Base-by-base conservation (phyloP, 2,113 vertebrate species). In the Ardeotis arabs region DNA sequence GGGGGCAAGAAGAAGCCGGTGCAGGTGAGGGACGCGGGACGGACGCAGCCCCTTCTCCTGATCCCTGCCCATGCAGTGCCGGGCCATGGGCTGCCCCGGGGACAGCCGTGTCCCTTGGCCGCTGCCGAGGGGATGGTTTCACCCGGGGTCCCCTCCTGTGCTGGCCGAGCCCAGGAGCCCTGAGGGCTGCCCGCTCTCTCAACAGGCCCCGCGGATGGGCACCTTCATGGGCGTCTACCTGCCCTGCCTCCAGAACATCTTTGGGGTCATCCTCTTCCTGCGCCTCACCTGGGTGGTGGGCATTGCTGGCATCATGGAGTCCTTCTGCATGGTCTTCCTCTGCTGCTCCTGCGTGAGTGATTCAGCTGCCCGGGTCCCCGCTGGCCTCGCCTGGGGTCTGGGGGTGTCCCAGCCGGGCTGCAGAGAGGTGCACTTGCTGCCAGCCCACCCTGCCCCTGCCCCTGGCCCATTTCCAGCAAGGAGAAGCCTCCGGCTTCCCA, bases 261-360 rank as follows among this genome's bases (percentile, higher is more conserved):
- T 99, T 10, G 99, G 99, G 6, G 99, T 99, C 95, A 99, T 99
- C 96, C 99, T 99, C 62, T 99, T 99, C 97, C 98, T 99, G 94
- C 98, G 99, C 79, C 99, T 99, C 98, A 99, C 99, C 59, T 99
- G 99, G 99, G 98, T 99, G 81, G 99, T 99, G 96, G 99, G 99
- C 90, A 99, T 99, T 0, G 99, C 99, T 1, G 99, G 99, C 28
- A 99, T 99, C 97, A 98, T 99, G 96, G 99, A 99, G 74, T 98
- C 99, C 79, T 99, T 99, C 97, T 87, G 98, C 98, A 99, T 99
- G 96, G 99, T 99, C 96, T 96, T 99, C 94, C 99, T 99, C 96
- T 99, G 99, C 98, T 99, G 99, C 96, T 97, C 99, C 95, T 99
- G 99, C 0, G 99, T 99, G 96, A 99, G 99, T 99, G 97, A 95